These are phyloP conservation scores for Schmidtea mediterranea DNA, from an alignment of 1,140 invertebrate species.

Conservation along the genomic window DNA sequence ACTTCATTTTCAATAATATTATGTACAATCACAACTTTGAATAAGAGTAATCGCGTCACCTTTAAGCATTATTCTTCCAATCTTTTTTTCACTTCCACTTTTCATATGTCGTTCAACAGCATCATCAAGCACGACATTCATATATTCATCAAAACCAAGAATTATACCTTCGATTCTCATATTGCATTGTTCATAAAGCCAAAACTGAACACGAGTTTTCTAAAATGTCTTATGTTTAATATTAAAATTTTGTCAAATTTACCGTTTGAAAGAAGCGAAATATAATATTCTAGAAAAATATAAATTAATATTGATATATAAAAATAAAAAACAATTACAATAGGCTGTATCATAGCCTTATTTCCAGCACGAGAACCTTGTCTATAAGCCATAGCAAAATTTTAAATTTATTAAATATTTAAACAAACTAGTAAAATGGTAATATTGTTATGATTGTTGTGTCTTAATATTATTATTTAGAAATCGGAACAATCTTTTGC, in stretches of 20 bases:
- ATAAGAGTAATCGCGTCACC: neutral
- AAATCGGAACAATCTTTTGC: no score
- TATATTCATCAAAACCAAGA: slow-evolving; percentile 4
- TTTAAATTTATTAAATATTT: no score
- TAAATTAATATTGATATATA: neutral
- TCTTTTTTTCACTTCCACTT: neutral
- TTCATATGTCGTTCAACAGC: neutral
- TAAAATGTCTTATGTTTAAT: no score
- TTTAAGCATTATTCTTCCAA: neutral
- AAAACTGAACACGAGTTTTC: slow-evolving; percentile 4
- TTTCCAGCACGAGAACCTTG: neutral
- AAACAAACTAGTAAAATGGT: no score
- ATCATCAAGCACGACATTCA: slow-evolving; percentile 1
- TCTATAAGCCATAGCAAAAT: no score
- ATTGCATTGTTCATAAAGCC: neutral
- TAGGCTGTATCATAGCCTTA: slow-evolving; percentile 2
- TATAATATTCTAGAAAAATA: neutral
- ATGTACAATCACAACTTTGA: slow-evolving; percentile 1
- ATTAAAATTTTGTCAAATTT: no score
- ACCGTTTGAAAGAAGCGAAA: neutral
- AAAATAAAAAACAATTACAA: neutral
- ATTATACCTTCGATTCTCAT: slow-evolving; percentile 4
- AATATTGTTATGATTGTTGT: no score
- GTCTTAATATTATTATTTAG: no score
- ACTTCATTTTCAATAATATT: no score